Evolutionary conservation across 2,888 invertebrate genomes (phyloP).

Genomic region (Drosophila lutescens): DNA sequence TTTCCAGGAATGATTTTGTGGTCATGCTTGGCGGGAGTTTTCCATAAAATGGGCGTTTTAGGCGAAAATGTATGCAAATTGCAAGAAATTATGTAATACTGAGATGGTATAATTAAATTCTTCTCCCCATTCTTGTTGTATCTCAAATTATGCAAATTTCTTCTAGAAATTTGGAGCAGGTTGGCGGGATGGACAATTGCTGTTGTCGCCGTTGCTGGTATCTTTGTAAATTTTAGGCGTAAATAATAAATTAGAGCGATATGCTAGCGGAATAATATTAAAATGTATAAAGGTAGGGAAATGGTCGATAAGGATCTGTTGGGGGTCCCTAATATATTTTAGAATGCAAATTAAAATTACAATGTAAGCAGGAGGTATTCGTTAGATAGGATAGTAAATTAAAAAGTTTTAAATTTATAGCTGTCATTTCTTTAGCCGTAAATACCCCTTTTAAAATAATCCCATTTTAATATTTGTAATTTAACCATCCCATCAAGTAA

Average conservation of each 20-base stretch:
- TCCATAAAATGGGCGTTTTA: slow-evolving; percentile 29
- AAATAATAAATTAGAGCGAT: slow-evolving; percentile 31
- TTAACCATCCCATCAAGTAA: background rate
- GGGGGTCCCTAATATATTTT: background rate
- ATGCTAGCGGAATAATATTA: slow-evolving; percentile 25
- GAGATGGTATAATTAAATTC: slow-evolving; percentile 69
- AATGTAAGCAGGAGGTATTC: background rate
- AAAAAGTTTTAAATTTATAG: no score
- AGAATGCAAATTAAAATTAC: background rate
- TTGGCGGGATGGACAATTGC: slow-evolving; percentile 1
- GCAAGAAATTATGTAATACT: slow-evolving; percentile 58
- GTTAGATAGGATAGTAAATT: background rate
- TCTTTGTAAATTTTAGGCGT: slow-evolving; percentile 18
- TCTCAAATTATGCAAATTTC: slow-evolving; percentile 67
- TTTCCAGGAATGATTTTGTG: slow-evolving; percentile 38
- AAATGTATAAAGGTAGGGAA: background rate
- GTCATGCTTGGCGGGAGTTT: background rate
- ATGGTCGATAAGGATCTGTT: background rate
- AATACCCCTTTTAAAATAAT: background rate
- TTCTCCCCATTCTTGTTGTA: slow-evolving; percentile 32
- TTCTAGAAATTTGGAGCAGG: slow-evolving; percentile 29
- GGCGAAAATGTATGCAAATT: slow-evolving; percentile 69
- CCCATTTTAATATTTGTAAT: background rate
- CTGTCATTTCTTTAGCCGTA: no score
- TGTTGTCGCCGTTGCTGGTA: slow-evolving; percentile 1